These are phyloP conservation scores for Seira musarum DNA, from an alignment of 2,888 invertebrate genomes.

Conservation along the genomic window DNA sequence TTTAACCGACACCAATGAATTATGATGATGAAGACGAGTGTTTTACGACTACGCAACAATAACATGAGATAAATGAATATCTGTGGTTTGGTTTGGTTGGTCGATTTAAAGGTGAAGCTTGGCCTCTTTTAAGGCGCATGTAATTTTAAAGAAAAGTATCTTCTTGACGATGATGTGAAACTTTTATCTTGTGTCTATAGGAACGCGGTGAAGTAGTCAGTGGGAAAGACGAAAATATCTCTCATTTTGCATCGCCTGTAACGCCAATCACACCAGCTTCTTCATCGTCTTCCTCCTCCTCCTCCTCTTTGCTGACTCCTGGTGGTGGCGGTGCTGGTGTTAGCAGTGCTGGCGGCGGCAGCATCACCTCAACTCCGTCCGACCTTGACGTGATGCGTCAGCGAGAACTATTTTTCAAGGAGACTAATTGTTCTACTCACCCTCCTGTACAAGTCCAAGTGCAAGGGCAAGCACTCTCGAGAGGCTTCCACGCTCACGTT, in stretches of 20 bases:
- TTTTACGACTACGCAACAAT: too few relatives aligned
- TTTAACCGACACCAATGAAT: too few relatives aligned
- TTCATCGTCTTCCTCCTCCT: background rate
- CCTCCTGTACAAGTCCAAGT: constrained; percentile 90
- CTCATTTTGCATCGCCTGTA: background rate
- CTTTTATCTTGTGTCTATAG: constrained; percentile 1
- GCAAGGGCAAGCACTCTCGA: constrained; percentile 71
- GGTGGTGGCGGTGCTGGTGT: background rate
- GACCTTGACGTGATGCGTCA: constrained; percentile 72
- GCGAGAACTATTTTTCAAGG: constrained; percentile 86
- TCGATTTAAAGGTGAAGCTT: too few relatives aligned
- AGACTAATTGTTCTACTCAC: constrained; percentile 91
- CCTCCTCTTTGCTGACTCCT: background rate
- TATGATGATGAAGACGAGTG: too few relatives aligned
- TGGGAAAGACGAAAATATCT: background rate
- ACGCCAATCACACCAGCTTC: background rate
- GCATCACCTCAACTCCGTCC: background rate
- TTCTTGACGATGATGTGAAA: too few relatives aligned
- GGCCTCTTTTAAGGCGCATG: too few relatives aligned
- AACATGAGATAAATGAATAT: too few relatives aligned
- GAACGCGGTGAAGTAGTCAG: constrained; percentile 29
- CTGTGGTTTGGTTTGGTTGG: too few relatives aligned
- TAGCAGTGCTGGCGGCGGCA: background rate
- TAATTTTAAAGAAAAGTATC: too few relatives aligned
- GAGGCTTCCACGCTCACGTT: constrained; percentile 32